phyloP scores from a whole-genome alignment of 2,888 invertebrate genomes.

The Synergus laeviventris region DNA sequence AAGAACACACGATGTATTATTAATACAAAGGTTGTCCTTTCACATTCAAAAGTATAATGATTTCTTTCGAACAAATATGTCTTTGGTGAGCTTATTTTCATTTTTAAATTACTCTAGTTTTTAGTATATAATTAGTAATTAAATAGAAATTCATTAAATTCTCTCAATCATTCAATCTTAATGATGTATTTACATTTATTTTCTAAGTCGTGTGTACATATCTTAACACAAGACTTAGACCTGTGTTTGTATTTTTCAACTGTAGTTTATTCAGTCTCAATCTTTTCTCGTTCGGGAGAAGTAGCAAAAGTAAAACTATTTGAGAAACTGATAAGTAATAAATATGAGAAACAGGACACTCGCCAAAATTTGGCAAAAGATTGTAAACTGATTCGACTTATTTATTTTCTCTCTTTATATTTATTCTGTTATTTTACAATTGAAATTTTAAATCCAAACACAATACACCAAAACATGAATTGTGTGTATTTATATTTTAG shows the following conservation, averaged over 20 bases:
- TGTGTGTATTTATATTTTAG: conserved; percentile 55
- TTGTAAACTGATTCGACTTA: neutral
- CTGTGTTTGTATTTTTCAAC: neutral
- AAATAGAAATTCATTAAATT: neutral
- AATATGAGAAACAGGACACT: conserved; percentile 22
- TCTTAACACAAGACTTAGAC: conserved; percentile 2
- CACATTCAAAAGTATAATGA: conserved; percentile 59
- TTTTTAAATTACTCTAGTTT: neutral
- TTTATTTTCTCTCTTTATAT: conserved; percentile 13
- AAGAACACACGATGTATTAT: conserved; percentile 57
- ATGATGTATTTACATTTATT: neutral
- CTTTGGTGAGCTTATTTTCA: conserved; percentile 61
- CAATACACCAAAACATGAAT: too few species aligned
- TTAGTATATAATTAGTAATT: neutral
- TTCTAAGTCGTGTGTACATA: conserved; percentile 8
- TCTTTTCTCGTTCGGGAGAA: neutral
- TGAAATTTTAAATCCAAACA: neutral
- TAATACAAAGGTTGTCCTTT: conserved; percentile 62
- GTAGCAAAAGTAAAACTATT: neutral
- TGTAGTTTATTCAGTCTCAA: conserved; percentile 11
- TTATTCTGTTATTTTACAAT: neutral
- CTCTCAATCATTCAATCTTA: neutral
- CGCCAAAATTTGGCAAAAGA: conserved; percentile 20
- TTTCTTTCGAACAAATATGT: conserved; percentile 60
- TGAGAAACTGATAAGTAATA: neutral